These are phyloP conservation scores for Noctua fimbriata DNA, from an alignment of 2,888 invertebrate genomes.

Conservation along the genomic window DNA sequence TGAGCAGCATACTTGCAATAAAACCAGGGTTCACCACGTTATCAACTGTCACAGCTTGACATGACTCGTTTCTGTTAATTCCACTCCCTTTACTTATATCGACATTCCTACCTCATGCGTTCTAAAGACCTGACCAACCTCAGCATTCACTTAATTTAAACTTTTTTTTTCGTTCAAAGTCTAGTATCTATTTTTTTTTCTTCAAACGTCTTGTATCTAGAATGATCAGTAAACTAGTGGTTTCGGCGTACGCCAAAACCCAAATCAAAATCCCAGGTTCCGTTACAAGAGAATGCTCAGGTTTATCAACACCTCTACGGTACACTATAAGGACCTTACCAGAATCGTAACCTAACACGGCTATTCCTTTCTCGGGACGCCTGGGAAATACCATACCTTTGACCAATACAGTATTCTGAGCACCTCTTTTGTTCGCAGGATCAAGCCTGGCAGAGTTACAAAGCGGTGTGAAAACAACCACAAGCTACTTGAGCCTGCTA, in stretches of 20 bases:
- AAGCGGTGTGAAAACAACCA: constrained; percentile 85
- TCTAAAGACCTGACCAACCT: not conserved
- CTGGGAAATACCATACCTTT: not conserved
- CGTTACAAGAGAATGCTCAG: not conserved
- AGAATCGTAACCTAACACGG: too few species aligned
- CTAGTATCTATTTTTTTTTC: too few species aligned
- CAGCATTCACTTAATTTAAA: not conserved
- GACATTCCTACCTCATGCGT: not conserved
- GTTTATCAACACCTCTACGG: not conserved
- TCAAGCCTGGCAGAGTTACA: constrained; percentile 87
- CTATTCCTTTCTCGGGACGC: not conserved
- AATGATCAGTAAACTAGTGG: not conserved
- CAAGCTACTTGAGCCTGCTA: constrained; percentile 81
- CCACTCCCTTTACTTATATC: not conserved
- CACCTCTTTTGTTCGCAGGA: constrained; percentile 73
- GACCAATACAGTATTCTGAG: constrained; percentile 19
- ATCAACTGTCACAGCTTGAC: not conserved
- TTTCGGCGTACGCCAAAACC: not conserved
- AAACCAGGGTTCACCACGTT: not conserved
- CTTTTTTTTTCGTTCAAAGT: not conserved
- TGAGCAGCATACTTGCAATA: not conserved
- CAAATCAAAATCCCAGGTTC: not conserved
- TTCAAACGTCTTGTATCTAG: not conserved
- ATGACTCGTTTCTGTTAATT: not conserved
- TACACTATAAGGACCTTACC: not conserved